These are phyloP conservation scores for Cromileptes altivelis DNA, from an alignment of 2,113 vertebrate species.

Conservation along the genomic window DNA sequence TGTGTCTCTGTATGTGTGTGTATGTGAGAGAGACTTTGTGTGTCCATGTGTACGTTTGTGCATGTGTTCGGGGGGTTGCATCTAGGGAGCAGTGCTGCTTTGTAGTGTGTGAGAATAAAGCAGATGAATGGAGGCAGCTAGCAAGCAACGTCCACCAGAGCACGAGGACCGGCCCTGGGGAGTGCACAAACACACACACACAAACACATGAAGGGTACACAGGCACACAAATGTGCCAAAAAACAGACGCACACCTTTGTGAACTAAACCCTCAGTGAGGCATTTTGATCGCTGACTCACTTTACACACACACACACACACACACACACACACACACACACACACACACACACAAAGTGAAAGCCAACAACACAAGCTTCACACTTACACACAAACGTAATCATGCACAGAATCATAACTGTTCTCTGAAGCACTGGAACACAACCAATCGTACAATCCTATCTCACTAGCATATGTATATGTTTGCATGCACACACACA, in stretches of 20 bases:
- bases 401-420: constrained; percentile 18
- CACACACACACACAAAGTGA: constrained; percentile 11
- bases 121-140: constrained; percentile 90
- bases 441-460: constrained; percentile 11
- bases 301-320: background rate
- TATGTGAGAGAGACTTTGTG: background rate
- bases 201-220: constrained; percentile 8
- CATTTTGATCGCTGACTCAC: constrained; percentile 38
- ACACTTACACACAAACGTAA: background rate
- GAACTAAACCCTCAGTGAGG: constrained; percentile 47
- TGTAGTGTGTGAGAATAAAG: constrained; percentile 92
- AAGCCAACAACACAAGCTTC: constrained; percentile 19
- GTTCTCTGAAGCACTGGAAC: constrained; percentile 29
- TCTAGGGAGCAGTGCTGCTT: constrained; percentile 88
- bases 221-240: background rate
- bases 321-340: background rate
- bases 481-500: background rate
- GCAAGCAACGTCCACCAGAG: constrained; percentile 83
- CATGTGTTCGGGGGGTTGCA: constrained; percentile 49
- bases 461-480: background rate
- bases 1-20: background rate
- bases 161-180: constrained; percentile 88
- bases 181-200: constrained; percentile 64
- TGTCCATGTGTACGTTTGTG: background rate
- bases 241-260: constrained; percentile 25